Evolutionary conservation across 2,888 invertebrate species (phyloP), one percentile per base, ranked within the genome.

Genomic region (Arge pagana): DNA sequence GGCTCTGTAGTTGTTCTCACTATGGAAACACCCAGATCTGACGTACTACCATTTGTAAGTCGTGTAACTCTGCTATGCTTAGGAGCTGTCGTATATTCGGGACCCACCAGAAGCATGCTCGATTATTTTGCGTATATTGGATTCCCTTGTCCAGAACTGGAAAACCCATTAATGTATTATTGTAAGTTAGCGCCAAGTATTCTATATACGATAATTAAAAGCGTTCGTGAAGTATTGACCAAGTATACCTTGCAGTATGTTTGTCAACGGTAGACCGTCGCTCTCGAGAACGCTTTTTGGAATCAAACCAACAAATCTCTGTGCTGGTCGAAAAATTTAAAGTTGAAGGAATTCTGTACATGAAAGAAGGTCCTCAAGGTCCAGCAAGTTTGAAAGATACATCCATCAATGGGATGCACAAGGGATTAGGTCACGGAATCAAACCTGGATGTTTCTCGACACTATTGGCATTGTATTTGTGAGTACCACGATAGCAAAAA

Each of bases 81-180:
- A 28, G 93, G 93, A 0, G 93, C 96, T 65, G 90, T 94, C 23
- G 94, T 96, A 3, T 93, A 93, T 75, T 90, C 90, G 0, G 96
- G 96, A 0, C 90, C 92, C 7, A 96, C 96, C 0, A 82, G 93
- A 48, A 89, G 93, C 63, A 90, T 98, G 84, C 80, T 97, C 54
- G 92, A 93, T 70, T 97, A 98, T 77, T 98, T 97, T 76, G 89
- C 93, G 50, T 89, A 89, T 58, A 93, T 97, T 61, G 97, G 97
- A 2, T 96, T 96, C 73, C 96, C 96, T 0, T 98, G 97, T 76
- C 97, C 97, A 0, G 93, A 95, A 71, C 80, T 96, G 41, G 97
- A 97, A 72, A 98, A 98, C 77, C 97, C 97, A 0, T 81, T 97
- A n/a, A 96, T 96, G 90, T 97, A 96, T 77, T 98, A 96, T 72